Percentiles rank a stretch among this genome's conserved stretches.
These are phyloP conservation scores for Gymnorhina tibicen DNA, from an alignment of 2,113 vertebrate species.

Conservation along the genomic window DNA sequence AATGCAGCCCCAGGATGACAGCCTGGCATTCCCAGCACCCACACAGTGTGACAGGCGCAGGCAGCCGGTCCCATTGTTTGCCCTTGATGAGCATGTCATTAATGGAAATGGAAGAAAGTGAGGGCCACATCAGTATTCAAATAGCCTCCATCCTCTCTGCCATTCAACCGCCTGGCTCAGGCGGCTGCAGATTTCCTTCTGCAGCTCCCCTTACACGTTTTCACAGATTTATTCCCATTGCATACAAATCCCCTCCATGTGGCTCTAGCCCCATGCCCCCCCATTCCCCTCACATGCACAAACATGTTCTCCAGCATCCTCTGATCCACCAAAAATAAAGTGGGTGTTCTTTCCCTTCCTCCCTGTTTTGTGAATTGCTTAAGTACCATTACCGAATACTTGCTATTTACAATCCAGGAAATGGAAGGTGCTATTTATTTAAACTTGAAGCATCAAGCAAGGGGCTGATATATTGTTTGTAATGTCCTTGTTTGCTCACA, in stretches of 20 bases:
- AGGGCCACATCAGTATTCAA: slow-evolving; percentile 94
- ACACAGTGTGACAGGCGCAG: slow-evolving; percentile 85
- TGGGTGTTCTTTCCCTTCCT: background rate
- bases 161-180: slow-evolving; percentile 76
- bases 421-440: background rate
- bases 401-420: slow-evolving; percentile 15
- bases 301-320: background rate
- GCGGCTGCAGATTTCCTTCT: slow-evolving; percentile 72
- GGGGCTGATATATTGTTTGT: background rate
- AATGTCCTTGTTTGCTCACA: background rate
- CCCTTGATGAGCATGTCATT: slow-evolving; percentile 95
- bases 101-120: slow-evolving; percentile 89
- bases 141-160: slow-evolving; percentile 88
- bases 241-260: slow-evolving; percentile 57
- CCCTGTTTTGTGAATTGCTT: background rate
- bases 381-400: slow-evolving; percentile 31
- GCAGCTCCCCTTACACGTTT: slow-evolving; percentile 61
- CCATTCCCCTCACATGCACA: background rate
- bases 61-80: slow-evolving; percentile 91
- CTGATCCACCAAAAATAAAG: background rate
- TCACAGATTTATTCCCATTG: slow-evolving; percentile 68
- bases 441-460: background rate
- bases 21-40: slow-evolving; percentile 80
- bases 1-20: slow-evolving; percentile 83
- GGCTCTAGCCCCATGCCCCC: slow-evolving; percentile 9